Base-by-base conservation (phyloP, 2,888 invertebrate species). In the Camptogramma bilineatum region DNA sequence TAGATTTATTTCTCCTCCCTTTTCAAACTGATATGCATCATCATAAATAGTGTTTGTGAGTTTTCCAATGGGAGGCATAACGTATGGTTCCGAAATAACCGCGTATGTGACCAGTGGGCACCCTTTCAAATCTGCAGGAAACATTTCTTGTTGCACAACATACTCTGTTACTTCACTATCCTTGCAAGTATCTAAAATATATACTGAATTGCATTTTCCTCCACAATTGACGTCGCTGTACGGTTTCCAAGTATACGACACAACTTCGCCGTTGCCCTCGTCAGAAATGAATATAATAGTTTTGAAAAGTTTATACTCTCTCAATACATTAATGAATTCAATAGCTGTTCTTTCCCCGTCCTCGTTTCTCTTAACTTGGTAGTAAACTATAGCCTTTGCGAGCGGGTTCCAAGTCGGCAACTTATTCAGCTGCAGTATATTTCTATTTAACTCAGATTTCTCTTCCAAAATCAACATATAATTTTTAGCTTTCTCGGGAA, bases 401-500 rank as follows among this genome's bases (percentile, higher is more conserved):
- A 91, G 83, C 66, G 93, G 93, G 80, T 93, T 93, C 93, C 93
- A 93, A 69, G 92, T 89, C 9, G 93, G 93, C 61, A 93, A 81
- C 76, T 87, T 90, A 69, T 88, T 89, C 70, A 93, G 78, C 76
- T 92, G 91, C 68, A 88, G 74, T 78, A 93, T 91, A 79, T 93
- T 90, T 73, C 89, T 84, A 69, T 76, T 82, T 47, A 93, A 79
- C 75, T 93, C 93, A 50, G 84, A 82, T 82, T 89, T 90, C 68
- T 90, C 87, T 80, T 93, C 92, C 69, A 93, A 83, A 82, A 93
- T 88, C 82, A 93, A 82, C 90, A 93, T 89, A 81, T 93, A 93
- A 85, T 93, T 93, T 83, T 93, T 93, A 62, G 93, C 93, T 83
- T 91, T 93, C 81, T 93, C 93, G 17, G 90, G 92, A 70, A 93